phyloP scores from a whole-genome alignment of 2,113 vertebrate genomes.

The Rana temporaria region DNA sequence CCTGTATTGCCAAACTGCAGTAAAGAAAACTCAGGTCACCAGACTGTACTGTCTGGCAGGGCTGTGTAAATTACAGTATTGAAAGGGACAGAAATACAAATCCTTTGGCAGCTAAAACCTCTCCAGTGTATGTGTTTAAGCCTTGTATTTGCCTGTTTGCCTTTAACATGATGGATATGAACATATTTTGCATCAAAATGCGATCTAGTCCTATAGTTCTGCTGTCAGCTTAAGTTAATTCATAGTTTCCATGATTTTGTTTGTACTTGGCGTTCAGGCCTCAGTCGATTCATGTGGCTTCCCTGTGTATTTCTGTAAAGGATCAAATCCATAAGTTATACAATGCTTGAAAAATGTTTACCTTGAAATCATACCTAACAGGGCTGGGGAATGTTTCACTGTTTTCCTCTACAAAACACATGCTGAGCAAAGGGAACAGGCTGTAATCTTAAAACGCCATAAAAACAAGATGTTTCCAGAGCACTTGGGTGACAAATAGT shows the following conservation, averaged over 20 bases:
- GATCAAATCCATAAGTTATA: slow-evolving; percentile 43
- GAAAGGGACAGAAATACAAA: no score
- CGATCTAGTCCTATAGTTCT: neutral
- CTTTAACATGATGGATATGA: no score
- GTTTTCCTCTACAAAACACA: slow-evolving; percentile 1
- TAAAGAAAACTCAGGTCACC: no score
- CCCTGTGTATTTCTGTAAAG: slow-evolving; percentile 31
- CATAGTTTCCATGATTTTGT: slow-evolving; percentile 32
- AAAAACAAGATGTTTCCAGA: neutral
- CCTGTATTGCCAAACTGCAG: no score
- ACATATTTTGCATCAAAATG: no score
- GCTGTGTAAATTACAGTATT: no score
- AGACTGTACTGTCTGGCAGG: no score
- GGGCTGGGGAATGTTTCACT: neutral
- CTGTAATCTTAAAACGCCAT: neutral
- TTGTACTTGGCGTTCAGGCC: slow-evolving; percentile 2
- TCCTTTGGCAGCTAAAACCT: no score
- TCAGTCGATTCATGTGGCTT: slow-evolving; percentile 13
- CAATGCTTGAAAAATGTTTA: slow-evolving; percentile 29
- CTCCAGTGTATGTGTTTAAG: no score
- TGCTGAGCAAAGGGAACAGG: neutral
- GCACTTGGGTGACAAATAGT: neutral
- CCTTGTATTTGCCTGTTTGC: no score
- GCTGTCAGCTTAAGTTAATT: slow-evolving; percentile 5
- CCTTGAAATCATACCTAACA: slow-evolving; percentile 36